phyloP scores from a whole-genome alignment of 2,113 vertebrate genomes.

The Prinia subflava region DNA sequence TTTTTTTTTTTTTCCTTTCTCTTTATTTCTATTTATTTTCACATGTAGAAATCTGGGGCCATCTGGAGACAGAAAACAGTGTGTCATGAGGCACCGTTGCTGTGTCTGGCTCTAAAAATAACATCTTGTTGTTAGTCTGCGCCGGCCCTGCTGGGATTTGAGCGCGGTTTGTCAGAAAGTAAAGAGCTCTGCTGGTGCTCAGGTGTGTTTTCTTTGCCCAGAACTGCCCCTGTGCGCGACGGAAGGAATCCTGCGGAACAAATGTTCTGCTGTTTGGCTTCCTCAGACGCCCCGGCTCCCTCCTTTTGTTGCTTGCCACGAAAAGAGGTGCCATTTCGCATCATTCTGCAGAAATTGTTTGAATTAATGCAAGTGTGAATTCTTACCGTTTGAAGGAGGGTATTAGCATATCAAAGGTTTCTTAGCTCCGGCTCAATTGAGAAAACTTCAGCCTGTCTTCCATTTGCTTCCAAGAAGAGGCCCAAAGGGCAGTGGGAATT shows the following conservation, averaged over 20 bases:
- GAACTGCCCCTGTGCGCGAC: conserved; percentile 39
- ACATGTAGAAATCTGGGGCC: conserved; percentile 58
- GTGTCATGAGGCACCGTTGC: conserved; percentile 44
- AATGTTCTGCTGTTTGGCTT: conserved; percentile 72
- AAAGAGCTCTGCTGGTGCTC: conserved; percentile 38
- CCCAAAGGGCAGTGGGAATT: conserved; percentile 82
- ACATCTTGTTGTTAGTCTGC: conserved; percentile 21
- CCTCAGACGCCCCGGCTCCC: conserved; percentile 66
- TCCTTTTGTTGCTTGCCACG: conserved; percentile 76
- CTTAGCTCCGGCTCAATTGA: conserved; percentile 83
- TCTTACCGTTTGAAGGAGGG: conserved; percentile 87
- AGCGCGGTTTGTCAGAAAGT: conserved; percentile 10
- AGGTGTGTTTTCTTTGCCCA: conserved; percentile 63
- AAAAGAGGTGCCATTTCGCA: conserved; percentile 82
- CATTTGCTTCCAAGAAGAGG: conserved; percentile 85
- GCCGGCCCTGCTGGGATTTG: conserved; percentile 25
- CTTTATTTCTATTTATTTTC: background rate
- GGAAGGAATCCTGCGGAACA: conserved; percentile 70
- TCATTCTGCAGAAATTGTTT: conserved; percentile 85
- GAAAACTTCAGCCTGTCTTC: conserved; percentile 83
- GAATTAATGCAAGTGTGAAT: conserved; percentile 90
- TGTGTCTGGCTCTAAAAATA: conserved; percentile 44
- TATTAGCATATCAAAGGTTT: conserved; percentile 97
- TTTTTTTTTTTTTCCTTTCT: background rate
- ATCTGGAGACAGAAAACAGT: conserved; percentile 62